Conservation (phyloP, 2,113 vertebrate genomes). For the Alethe diademata region DNA sequence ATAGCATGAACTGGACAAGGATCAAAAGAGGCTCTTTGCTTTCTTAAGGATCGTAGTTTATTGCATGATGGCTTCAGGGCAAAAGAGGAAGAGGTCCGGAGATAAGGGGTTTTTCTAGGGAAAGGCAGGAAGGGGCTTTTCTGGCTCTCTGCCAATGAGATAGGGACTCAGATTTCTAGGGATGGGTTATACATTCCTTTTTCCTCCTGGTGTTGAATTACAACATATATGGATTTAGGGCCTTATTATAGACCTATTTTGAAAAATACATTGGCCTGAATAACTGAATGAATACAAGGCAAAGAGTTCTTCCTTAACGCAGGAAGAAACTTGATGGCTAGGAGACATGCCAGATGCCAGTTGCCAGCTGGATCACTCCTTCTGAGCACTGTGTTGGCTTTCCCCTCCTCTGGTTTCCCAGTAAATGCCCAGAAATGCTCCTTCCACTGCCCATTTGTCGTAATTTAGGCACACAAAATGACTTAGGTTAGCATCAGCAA, state of each 20-base stretch:
- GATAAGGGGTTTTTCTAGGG: too few species aligned
- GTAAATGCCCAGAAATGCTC: neutral
- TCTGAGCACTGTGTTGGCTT: neutral
- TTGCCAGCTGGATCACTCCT: neutral
- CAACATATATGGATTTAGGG: neutral
- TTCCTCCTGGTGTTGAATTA: too few species aligned
- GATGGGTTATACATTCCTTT: too few species aligned
- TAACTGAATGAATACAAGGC: neutral
- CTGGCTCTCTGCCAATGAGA: too few species aligned
- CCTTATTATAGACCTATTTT: constrained; percentile 1
- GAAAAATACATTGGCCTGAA: neutral
- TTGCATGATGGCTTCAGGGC: too few species aligned
- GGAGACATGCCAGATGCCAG: neutral
- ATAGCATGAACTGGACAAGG: too few species aligned
- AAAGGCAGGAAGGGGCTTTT: too few species aligned
- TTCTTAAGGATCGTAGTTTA: too few species aligned
- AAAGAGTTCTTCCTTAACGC: neutral
- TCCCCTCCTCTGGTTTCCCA: neutral
- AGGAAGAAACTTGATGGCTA: neutral
- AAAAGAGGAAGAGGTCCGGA: too few species aligned
- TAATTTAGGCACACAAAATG: neutral
- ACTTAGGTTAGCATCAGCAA: neutral
- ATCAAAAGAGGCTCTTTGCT: too few species aligned
- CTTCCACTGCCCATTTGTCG: neutral
- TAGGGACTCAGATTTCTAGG: too few species aligned